Percentiles rank a stretch among this genome's conserved stretches.
phyloP scores from a whole-genome alignment of 2,888 invertebrate genomes.

The Drosophila phalerata region DNA sequence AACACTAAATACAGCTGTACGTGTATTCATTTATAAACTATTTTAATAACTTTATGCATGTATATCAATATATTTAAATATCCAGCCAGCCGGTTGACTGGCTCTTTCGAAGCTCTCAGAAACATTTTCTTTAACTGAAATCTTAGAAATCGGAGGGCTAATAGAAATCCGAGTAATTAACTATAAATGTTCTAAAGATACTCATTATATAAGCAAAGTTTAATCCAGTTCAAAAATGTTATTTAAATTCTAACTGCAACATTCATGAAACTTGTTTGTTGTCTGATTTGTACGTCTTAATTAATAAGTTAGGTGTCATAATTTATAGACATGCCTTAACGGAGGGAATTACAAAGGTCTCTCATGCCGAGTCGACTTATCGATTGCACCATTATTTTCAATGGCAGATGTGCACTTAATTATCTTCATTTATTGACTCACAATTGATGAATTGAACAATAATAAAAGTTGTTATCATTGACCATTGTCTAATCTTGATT shows the following conservation, averaged over 20 bases:
- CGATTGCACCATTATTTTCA: conserved; percentile 1
- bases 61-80: not conserved
- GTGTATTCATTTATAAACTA: conserved; percentile 1
- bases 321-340: too few species aligned
- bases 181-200: too few species aligned
- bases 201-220: too few species aligned
- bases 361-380: not conserved
- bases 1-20: conserved; percentile 19
- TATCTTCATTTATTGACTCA: conserved; percentile 33
- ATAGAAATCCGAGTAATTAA: too few species aligned
- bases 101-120: not conserved
- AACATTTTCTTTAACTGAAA: too few species aligned
- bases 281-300: not conserved
- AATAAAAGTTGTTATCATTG: conserved; percentile 35
- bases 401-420: conserved; percentile 16
- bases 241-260: not conserved
- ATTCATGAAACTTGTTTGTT: not conserved
- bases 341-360: not conserved
- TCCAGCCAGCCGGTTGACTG: not conserved
- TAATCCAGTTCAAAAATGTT: too few species aligned
- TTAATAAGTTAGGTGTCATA: not conserved
- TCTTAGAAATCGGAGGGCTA: too few species aligned
- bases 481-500: conserved; percentile 36
- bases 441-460: conserved; percentile 21
- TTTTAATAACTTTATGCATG: not conserved